phyloP scores from a whole-genome alignment of 2,888 invertebrate species.

The Habroteleia sp. region DNA sequence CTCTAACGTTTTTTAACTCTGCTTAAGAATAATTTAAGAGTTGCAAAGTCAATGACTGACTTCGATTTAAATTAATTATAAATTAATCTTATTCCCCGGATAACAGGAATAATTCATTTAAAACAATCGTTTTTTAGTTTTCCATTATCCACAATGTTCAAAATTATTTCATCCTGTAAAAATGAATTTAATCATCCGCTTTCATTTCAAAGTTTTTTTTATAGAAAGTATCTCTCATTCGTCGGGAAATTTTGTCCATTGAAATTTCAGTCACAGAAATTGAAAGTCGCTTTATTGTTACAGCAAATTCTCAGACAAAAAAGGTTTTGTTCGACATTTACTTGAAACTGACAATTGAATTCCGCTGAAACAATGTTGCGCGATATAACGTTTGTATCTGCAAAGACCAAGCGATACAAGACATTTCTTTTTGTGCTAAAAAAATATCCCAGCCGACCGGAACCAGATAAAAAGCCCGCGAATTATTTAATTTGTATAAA shows the following conservation, averaged over 20 bases:
- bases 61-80: too few species aligned
- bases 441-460: slow-evolving; percentile 1
- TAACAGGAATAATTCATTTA: too few species aligned
- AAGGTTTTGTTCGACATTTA: slow-evolving; percentile 38
- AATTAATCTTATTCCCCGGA: too few species aligned
- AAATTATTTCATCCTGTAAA: too few species aligned
- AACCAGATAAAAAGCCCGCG: slow-evolving; percentile 13
- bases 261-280: slow-evolving; percentile 42
- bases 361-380: slow-evolving; percentile 34
- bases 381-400: slow-evolving; percentile 30
- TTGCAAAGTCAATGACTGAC: too few species aligned
- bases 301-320: slow-evolving; percentile 34
- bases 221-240: too few species aligned
- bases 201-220: too few species aligned
- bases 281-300: slow-evolving; percentile 39
- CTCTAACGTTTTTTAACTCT: too few species aligned
- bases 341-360: slow-evolving; percentile 49
- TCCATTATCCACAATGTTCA: too few species aligned
- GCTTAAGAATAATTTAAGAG: too few species aligned
- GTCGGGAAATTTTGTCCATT: slow-evolving; percentile 34
- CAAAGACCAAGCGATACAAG: slow-evolving; percentile 33
- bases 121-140: too few species aligned
- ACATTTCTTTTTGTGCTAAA: slow-evolving; percentile 9
- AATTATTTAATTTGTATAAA: slow-evolving; percentile 17
- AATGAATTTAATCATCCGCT: too few species aligned